Conservation (phyloP, 2,113 vertebrate species). For the Grantiella picta region DNA sequence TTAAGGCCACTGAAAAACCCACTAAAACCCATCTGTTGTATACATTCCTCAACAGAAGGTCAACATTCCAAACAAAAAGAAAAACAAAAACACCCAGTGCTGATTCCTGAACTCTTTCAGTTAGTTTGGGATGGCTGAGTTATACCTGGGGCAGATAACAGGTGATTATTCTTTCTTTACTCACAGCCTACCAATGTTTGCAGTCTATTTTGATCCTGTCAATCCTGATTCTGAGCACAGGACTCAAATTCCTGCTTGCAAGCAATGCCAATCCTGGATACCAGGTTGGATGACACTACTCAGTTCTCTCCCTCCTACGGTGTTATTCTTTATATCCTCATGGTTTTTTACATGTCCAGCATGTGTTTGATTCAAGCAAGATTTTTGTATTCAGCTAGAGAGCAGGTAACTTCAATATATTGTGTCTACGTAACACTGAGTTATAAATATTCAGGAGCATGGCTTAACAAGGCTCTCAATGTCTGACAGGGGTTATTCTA, state of each 20-base stretch:
- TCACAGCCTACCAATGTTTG: neutral
- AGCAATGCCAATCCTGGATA: neutral
- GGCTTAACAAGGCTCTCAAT: neutral
- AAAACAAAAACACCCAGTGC: neutral
- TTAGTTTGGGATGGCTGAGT: rapidly evolving
- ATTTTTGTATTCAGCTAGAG: neutral
- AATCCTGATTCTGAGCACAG: neutral
- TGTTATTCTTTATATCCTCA: neutral
- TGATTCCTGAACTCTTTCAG: neutral
- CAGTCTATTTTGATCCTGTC: neutral
- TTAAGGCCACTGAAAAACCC: neutral
- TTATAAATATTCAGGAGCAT: neutral
- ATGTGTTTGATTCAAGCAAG: neutral
- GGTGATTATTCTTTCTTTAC: neutral
- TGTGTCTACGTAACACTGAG: neutral
- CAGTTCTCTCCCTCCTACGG: neutral
- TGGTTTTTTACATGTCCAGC: neutral
- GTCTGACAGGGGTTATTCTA: neutral
- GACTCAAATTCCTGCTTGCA: neutral
- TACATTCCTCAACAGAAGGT: neutral
- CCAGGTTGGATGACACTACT: neutral
- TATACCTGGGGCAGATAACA: neutral
- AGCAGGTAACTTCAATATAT: neutral
- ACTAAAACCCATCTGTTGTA: neutral
- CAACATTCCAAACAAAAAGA: neutral